Conservation (phyloP, 2,797 vertebrate species). For the Onychomys arenicola region DNA sequence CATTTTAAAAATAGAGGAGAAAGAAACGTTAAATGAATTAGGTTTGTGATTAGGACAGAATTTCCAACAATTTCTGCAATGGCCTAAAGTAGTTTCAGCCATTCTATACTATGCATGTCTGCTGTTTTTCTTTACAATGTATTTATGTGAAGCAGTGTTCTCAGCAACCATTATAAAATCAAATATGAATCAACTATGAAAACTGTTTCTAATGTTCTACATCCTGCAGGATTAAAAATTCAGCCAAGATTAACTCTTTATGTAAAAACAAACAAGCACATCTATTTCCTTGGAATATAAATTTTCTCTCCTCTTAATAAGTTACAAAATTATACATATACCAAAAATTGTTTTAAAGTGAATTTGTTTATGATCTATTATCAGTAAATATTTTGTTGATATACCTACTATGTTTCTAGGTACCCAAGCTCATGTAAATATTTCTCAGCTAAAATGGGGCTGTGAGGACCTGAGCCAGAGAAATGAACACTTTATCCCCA, state of each 20-base stretch:
- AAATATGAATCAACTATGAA: not conserved
- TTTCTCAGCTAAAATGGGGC: not conserved
- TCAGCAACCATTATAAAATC: not conserved
- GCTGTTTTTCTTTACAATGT: not conserved
- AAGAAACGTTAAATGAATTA: not conserved
- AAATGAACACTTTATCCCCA: too few relatives aligned
- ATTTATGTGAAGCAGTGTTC: not conserved
- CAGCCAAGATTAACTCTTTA: not conserved
- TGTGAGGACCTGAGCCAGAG: too few relatives aligned
- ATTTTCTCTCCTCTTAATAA: not conserved
- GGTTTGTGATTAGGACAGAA: not conserved
- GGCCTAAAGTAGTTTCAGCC: not conserved
- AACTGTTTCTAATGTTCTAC: not conserved
- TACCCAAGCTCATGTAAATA: not conserved
- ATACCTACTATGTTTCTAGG: not conserved
- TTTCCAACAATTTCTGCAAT: not conserved
- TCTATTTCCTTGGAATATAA: not conserved
- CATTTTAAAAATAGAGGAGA: not conserved
- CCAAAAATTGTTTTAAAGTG: not conserved
- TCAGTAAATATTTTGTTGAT: not conserved
- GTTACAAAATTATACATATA: not conserved
- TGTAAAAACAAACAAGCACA: not conserved
- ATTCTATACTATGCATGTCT: not conserved
- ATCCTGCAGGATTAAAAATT: not conserved
- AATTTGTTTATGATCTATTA: not conserved